These are phyloP conservation scores for Ctenoplectra terminalis DNA, from an alignment of 1,140 invertebrate genomes.

Conservation along the genomic window DNA sequence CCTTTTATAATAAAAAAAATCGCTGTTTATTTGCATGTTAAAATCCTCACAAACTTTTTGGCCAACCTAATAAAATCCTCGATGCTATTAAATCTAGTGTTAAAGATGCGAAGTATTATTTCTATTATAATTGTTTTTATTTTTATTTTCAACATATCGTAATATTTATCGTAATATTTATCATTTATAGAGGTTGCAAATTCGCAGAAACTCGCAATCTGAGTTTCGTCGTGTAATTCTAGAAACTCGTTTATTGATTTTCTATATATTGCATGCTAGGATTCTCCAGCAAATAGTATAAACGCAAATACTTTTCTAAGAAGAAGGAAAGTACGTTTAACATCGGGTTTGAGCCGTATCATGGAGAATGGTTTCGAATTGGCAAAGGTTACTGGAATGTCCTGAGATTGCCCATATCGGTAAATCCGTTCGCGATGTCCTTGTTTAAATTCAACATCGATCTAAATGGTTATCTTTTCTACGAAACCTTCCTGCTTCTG, in stretches of 20 bases:
- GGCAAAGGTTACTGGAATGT: not conserved
- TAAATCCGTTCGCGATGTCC: not conserved
- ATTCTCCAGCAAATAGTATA: not conserved
- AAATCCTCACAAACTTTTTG: no score
- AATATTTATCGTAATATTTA: no score
- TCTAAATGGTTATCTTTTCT: slow-evolving; percentile 5
- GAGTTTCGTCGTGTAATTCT: not conserved
- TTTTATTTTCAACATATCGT: not conserved
- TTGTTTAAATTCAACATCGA: slow-evolving; percentile 9
- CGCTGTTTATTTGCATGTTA: no score
- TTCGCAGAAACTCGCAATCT: not conserved
- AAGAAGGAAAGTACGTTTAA: not conserved
- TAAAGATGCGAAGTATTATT: no score
- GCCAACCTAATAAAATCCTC: no score
- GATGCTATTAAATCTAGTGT: no score
- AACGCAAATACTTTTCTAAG: not conserved
- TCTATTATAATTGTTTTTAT: not conserved
- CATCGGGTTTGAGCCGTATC: not conserved
- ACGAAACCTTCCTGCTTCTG: not conserved
- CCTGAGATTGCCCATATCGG: not conserved
- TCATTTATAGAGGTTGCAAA: not conserved
- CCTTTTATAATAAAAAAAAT: no score
- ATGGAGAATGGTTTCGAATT: not conserved
- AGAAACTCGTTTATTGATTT: not conserved
- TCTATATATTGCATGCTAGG: no score